Conservation (phyloP, 2,888 invertebrate species). For the Pollenia amentaria region DNA sequence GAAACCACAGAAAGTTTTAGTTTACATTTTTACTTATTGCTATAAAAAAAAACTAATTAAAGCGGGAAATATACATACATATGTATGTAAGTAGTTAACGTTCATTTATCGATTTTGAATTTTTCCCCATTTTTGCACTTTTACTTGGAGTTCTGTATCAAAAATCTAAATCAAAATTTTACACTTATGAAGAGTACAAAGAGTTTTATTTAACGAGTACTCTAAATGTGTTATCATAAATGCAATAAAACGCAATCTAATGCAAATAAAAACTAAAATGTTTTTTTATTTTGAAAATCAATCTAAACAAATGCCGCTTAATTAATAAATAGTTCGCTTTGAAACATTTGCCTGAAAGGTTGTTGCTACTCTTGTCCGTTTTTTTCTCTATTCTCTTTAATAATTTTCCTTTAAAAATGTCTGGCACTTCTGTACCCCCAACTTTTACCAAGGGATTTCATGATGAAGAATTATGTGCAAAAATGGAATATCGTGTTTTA, state of each 20-base stretch:
- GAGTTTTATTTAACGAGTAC: not conserved
- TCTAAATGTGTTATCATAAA: conserved; percentile 26
- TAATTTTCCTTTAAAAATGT: conserved; percentile 55
- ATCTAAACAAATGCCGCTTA: conserved; percentile 6
- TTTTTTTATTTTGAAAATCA: not conserved
- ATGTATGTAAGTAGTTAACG: too few relatives aligned
- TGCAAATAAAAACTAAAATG: not conserved
- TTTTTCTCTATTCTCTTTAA: not conserved
- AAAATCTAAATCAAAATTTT: not conserved
- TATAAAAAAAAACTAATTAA: too few relatives aligned
- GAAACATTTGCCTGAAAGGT: conserved; percentile 7
- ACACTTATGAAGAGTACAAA: not conserved
- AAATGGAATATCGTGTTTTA: conserved; percentile 90
- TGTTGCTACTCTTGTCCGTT: not conserved
- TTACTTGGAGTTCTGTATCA: too few relatives aligned
- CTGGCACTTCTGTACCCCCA: conserved; percentile 83
- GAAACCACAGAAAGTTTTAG: too few relatives aligned
- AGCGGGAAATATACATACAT: too few relatives aligned
- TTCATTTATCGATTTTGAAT: too few relatives aligned
- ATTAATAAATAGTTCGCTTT: conserved; percentile 28
- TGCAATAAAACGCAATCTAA: not conserved
- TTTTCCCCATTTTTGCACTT: too few relatives aligned
- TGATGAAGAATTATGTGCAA: conserved; percentile 86
- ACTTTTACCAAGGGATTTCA: conserved; percentile 89
- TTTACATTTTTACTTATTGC: too few relatives aligned